phyloP scores from a whole-genome alignment of 2,888 invertebrate genomes.

The Drosophila stalkeri region DNA sequence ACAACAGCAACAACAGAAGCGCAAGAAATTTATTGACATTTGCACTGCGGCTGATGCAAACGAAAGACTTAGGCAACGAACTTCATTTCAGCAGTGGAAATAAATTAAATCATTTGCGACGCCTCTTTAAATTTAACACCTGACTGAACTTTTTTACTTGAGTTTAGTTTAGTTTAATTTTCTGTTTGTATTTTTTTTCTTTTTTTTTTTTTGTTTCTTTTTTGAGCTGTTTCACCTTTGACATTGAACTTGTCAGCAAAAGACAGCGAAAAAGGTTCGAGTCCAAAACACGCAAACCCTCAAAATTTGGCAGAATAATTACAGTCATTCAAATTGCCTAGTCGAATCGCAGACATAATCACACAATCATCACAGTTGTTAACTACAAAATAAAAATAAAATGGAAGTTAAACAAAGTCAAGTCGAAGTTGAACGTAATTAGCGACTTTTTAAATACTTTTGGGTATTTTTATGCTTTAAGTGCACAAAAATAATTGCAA shows the following conservation, averaged over 20 bases:
- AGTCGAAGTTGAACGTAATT: slow-evolving; percentile 12
- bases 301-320: slow-evolving; percentile 31
- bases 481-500: slow-evolving; percentile 46
- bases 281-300: slow-evolving; percentile 29
- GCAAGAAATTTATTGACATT: slow-evolving; percentile 57
- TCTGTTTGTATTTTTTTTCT: background rate
- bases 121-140: slow-evolving; percentile 15
- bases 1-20: slow-evolving; percentile 26
- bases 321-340: slow-evolving; percentile 28
- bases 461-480: slow-evolving; percentile 18
- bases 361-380: slow-evolving; percentile 3
- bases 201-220: background rate
- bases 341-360: slow-evolving; percentile 5
- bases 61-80: slow-evolving; percentile 76
- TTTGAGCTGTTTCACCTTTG: slow-evolving; percentile 61
- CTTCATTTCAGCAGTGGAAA: slow-evolving; percentile 25
- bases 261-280: slow-evolving; percentile 6
- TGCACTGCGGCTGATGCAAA: slow-evolving; percentile 47
- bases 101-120: slow-evolving; percentile 8
- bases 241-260: slow-evolving; percentile 73
- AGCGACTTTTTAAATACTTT: slow-evolving; percentile 13
- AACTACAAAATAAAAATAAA: background rate
- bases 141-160: slow-evolving; percentile 1
- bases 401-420: slow-evolving; percentile 14
- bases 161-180: slow-evolving; percentile 7